Base-by-base conservation (phyloP, 2,113 vertebrate species). In the Mungos mungo region DNA sequence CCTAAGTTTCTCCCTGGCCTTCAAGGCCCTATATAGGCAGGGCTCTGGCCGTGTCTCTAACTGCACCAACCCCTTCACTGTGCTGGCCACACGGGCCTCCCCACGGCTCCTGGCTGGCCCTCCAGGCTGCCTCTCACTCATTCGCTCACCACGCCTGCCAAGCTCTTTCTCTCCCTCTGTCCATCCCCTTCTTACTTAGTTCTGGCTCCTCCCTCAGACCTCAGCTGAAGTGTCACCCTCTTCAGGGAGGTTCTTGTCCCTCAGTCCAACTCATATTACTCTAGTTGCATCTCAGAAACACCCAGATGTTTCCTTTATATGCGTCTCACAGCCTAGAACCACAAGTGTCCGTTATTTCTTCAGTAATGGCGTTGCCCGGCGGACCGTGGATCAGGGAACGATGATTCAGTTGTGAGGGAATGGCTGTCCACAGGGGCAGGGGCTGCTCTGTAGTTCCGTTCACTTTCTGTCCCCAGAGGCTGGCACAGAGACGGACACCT, bases 111-210 rank as follows among this genome's bases (percentile, higher is more conserved):
- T 15, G 25, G n/a, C 6, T 2, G 0, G 35, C 12, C 9, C 31
- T 23, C 47, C 21, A 0, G 0, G 7, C 2, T 31, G 52, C 72
- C 27, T 50, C 68, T 38, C 38, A 6, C 3, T 31, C 27, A 4
- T 35, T 50, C 19, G 12, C 71, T 35, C 45, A 21, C 87, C 63
- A 27, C 10, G n/a, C 77, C 47, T 25, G 8, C 38, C 4, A 21
- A 11, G 25, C 66, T 6, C 47, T 27, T 35, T 54, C 33, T 3
- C 3, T 52, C n/a, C 38, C 27, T 66, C 23, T 16, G 4, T 27
- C 23, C 3, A 1, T 0, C 23, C 13, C 25, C 54, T 18, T 25
- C 63, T 57, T 47, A 14, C 27, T 82, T 69, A 45, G 23, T 35
- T 10, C 31, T 45, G 54, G 41, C 68, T 77, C 29, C 50, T 90